phyloP scores from a whole-genome alignment of 2,113 vertebrate species.

The Morone saxatilis region DNA sequence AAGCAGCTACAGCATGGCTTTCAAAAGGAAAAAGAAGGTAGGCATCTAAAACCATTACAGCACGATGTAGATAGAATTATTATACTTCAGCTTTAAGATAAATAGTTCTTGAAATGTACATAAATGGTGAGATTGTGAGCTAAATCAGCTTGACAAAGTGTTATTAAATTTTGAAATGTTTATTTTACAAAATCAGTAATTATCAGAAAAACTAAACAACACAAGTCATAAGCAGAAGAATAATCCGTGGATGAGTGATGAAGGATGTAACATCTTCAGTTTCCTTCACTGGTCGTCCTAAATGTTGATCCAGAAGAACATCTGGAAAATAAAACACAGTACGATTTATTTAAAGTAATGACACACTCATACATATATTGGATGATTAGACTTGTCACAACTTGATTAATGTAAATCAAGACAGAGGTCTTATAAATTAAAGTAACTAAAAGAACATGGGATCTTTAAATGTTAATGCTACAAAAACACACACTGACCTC shows the following conservation, averaged over 20 bases:
- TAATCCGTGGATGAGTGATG: background rate
- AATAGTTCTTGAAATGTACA: background rate
- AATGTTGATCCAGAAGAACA: background rate
- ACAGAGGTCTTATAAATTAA: background rate
- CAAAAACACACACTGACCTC: background rate
- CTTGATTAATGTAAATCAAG: background rate
- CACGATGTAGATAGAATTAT: background rate
- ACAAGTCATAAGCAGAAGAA: constrained; percentile 6
- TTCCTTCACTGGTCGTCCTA: constrained; percentile 7
- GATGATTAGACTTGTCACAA: no score
- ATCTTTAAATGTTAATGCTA: background rate
- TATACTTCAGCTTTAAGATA: background rate
- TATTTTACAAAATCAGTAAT: constrained; percentile 72
- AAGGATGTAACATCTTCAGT: background rate
- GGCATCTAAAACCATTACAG: background rate
- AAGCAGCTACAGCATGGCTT: constrained; percentile 45
- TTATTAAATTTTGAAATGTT: constrained; percentile 24
- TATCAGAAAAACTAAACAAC: constrained; percentile 34
- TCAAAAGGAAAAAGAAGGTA: constrained; percentile 70
- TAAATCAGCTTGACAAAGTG: background rate
- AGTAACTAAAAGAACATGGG: background rate
- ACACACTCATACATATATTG: background rate
- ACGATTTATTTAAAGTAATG: background rate
- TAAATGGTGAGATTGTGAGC: background rate
- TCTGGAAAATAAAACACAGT: constrained; percentile 10